Base-by-base conservation (phyloP, 64 coral and sea anemone genomes). In the Hydrozoanthus tunicans region DNA sequence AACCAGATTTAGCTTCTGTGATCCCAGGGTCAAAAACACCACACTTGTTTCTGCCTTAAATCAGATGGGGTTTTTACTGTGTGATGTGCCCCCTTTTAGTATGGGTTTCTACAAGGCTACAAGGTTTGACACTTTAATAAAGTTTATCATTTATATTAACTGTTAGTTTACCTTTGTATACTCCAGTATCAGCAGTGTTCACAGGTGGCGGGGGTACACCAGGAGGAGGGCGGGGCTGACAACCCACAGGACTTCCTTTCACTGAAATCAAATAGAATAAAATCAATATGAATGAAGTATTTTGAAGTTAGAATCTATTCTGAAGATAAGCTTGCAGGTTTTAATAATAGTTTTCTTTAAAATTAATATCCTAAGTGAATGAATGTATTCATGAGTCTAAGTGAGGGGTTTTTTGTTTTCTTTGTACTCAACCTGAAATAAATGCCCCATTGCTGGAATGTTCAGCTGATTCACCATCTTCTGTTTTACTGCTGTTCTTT, bases 241-340 rank as follows among this genome's bases (percentile, higher is more conserved):
- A 76, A 76, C 13, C 53, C 14, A 76, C 72, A 51, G 72, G 72
- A 76, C 25, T 76, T 10, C 72, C 72, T 76, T 76, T 76, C 32
- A 76, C 72, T 76, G 9, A 3, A 76, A 76, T 24, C 68, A 76
- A 76, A 76, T 12, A 71, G 23, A 3, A 71, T 15, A 7, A 23
- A 24, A 13, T 68, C 12, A 69, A 17, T 1, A 14, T 69, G 1
- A 14, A 14, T 13, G 5, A 1, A 20, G 1, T n/a, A 43, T 43
- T 43, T 43, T 43, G 32, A 43, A 43, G 32, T 43, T 43, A 43
- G 32, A 43, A 43, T 43, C 32, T 43, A 43, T 43, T 2, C 32
- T 43, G 0, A 43, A 43, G 32, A 43, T 43, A 0, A 2, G 2
- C 2, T 43, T 43, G 32, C 32, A 43, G 32, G 32, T 43, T 43